Evolutionary conservation across 1,140 invertebrate genomes (phyloP), one percentile per base, ranked within the genome.

Genomic region (Antheraea mylitta): DNA sequence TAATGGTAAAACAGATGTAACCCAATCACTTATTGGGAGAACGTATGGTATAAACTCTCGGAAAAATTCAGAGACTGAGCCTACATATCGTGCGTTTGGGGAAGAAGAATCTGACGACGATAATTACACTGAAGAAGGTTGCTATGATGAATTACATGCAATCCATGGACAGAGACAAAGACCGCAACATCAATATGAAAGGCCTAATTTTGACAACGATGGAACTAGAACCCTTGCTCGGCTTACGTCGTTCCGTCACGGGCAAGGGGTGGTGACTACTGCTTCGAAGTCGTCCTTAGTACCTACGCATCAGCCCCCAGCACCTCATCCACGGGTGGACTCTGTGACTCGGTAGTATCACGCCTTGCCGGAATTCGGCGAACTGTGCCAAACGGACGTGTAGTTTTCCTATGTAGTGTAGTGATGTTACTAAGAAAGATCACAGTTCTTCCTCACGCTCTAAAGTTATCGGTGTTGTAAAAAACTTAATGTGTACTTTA

Each of bases 351-450:
- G 90, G 89, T 92, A 92, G 90, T 91, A 90, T 89, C 86, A 88
- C 82, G 88, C 88, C 77, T 79, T 90, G 87, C 90, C 87, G 89
- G 78, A 81, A 82, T 91, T 92, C 90, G 90, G 89, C 83, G 89
- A 91, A 68, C 72, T 92, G 90, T 92, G 90, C 90, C 90, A 92
- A 92, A 92, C 90, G 80, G 90, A 92, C 83, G 89, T 92, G 80
- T 92, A 88, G 78, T 70, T 64, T 79, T 77, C 68, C 64, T 58
- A 64, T 60, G 66, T 76, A 83, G 79, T 85, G 78, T 79, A 84
- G 85, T 88, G 85, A 85, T 70, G 66, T 82, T 72, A 77, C 80
- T 76, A 70, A 53, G 16, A 75, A 60, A 81, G 64, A 87, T 84
- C 79, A 70, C 79, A 83, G 85, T 84, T 89, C 85, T 89, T 89